Percentiles rank a stretch among this genome's conserved stretches.
These are phyloP conservation scores for Rhabdomys pumilio DNA, from an alignment of 2,797 vertebrate genomes.

Conservation along the genomic window DNA sequence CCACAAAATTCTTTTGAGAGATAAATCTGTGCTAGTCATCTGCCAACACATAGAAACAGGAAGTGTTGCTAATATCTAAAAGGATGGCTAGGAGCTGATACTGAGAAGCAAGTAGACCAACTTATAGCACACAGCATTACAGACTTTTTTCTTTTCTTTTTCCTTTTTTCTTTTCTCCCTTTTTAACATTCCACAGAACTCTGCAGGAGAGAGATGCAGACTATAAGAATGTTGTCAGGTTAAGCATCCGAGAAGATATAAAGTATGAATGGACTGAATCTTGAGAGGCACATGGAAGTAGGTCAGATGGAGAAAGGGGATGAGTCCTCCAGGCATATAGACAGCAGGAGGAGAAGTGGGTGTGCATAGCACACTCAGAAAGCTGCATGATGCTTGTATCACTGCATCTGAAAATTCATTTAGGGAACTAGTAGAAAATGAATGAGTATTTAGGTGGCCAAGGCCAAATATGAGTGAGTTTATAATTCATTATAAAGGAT, in stretches of 20 bases:
- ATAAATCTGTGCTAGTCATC: slow-evolving; percentile 62
- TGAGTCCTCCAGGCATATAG: neutral
- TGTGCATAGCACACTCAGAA: neutral
- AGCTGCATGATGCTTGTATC: neutral
- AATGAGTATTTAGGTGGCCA: neutral
- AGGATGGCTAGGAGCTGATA: slow-evolving; percentile 62
- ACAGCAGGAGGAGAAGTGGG: slow-evolving; percentile 31
- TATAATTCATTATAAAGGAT: slow-evolving; percentile 44
- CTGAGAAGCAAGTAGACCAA: slow-evolving; percentile 66
- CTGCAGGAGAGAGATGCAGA: slow-evolving; percentile 47
- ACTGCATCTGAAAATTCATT: neutral
- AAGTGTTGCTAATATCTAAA: slow-evolving; percentile 55
- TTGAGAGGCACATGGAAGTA: neutral
- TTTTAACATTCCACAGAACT: slow-evolving; percentile 19
- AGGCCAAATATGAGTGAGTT: neutral
- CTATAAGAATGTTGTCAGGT: neutral
- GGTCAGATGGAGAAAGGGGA: neutral
- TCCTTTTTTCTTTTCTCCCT: neutral
- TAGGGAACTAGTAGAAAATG: neutral
- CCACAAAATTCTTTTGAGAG: slow-evolving; percentile 21
- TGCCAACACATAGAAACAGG: slow-evolving; percentile 51
- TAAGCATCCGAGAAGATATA: neutral
- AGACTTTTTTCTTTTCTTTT: neutral
- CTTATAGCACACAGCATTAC: neutral
- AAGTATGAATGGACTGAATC: slow-evolving; percentile 54